Evolutionary conservation across 2,888 invertebrate species (phyloP).

Genomic region (Mactromeris polynyma): DNA sequence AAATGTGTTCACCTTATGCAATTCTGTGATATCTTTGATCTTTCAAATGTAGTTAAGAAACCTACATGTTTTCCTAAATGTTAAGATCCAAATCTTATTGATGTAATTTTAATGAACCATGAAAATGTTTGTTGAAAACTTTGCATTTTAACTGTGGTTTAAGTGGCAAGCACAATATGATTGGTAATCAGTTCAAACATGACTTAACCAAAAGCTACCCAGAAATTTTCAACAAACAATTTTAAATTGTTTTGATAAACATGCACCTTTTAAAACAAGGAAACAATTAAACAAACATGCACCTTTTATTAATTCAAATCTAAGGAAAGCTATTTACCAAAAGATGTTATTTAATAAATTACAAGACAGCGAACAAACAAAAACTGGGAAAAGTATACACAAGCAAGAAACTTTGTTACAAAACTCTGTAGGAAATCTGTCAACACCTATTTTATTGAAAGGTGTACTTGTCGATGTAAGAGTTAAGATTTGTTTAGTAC

Average conservation of each 20-base stretch:
- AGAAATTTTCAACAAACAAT: conserved; percentile 20
- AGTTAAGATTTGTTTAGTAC: conserved; percentile 41
- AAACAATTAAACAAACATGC: background rate
- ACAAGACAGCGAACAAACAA: conserved; percentile 9
- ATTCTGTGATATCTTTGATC: background rate
- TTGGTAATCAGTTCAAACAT: conserved; percentile 30
- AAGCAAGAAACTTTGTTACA: conserved; percentile 43
- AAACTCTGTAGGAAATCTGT: conserved; percentile 32
- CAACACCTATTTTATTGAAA: conserved; percentile 42
- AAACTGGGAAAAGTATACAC: conserved; percentile 27
- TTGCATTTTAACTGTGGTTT: conserved; percentile 39
- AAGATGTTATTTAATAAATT: conserved; percentile 21
- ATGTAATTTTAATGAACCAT: too few relatives aligned
- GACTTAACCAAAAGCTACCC: background rate
- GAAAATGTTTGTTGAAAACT: conserved; percentile 39
- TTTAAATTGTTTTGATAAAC: conserved; percentile 33
- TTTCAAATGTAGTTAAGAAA: conserved; percentile 6
- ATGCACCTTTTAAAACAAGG: conserved; percentile 43
- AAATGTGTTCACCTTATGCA: conserved; percentile 24
- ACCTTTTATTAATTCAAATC: conserved; percentile 15
- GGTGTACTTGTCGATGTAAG: conserved; percentile 45
- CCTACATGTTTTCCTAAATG: conserved; percentile 33
- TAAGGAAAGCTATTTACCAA: conserved; percentile 5
- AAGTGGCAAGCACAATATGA: conserved; percentile 35
- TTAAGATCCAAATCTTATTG: conserved; percentile 27